Base-by-base conservation (phyloP, 2,113 vertebrate species). In the Tretioscincus oriximinensis region DNA sequence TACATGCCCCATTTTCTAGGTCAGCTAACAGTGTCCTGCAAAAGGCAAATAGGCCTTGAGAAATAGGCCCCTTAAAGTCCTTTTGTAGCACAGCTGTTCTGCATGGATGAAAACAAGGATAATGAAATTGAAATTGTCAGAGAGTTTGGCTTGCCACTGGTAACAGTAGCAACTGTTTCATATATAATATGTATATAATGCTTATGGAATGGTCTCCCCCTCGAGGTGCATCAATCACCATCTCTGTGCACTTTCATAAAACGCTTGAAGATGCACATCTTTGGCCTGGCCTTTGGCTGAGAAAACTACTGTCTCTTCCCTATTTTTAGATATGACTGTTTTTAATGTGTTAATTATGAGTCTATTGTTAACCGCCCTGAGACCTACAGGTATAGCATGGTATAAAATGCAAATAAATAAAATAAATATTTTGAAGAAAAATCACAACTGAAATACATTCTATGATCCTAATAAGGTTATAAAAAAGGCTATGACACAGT, bases 111-210 rank as follows among this genome's bases (percentile, higher is more conserved):
- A 12, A 24, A 9, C 14, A 72, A 83, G 86, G 9, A 4, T 73
- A 78, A 22, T 77, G 20, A 49, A 84, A 54, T 81, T 54, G 66
- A 60, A 18, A n/a, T 73, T 89, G 78, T 67, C 79, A 81, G 64
- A 49, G 51, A 29, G 60, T 58, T 71, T 61, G 54, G 45, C 66
- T 9, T 85, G 11, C 82, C 84, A 69, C 29, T 22, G 58, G 69
- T 54, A 74, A 76, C 84, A 80, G 31, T 54, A 76, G 63, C 58
- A 85, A 31, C 4, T 41, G 7, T 86, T 88, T 76, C 86, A 6
- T 24, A 82, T 54, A 47, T 81, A 74, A 14, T 72, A 41, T 85
- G 69, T 77, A n/a, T n/a, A n/a, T n/a, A n/a, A n/a, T n/a, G n/a
- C n/a, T n/a, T n/a, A n/a, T n/a, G n/a, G n/a, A n/a, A n/a, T n/a